Conservation (phyloP, 2,888 invertebrate genomes). For the Perithous albicinctus region DNA sequence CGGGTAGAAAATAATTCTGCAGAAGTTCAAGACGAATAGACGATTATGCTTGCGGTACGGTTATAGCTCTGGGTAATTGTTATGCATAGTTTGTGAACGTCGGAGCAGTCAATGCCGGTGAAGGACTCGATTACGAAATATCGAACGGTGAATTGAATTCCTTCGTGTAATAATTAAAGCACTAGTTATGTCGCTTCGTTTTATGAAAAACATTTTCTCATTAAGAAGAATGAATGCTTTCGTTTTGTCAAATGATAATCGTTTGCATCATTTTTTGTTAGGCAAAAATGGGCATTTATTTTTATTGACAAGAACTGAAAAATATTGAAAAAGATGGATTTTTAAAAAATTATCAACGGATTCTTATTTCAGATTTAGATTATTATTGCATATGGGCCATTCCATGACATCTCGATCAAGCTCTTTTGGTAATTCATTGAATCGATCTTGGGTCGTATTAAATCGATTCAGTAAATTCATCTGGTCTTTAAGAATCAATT, state of each 20-base stretch:
- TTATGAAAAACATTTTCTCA: not conserved
- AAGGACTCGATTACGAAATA: conserved; percentile 13
- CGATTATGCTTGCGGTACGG: not conserved
- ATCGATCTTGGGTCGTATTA: no score
- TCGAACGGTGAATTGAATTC: conserved; percentile 25
- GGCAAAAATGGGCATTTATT: no score
- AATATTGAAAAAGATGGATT: no score
- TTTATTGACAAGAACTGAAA: no score
- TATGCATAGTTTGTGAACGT: conserved; percentile 5
- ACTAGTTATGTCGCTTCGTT: not conserved
- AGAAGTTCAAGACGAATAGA: not conserved
- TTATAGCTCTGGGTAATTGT: conserved; percentile 7
- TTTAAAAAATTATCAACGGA: no score
- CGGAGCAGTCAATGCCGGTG: not conserved
- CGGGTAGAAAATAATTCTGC: not conserved
- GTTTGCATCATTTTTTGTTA: not conserved
- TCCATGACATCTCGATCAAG: no score
- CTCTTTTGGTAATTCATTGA: no score
- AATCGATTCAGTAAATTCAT: no score
- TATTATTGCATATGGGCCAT: no score
- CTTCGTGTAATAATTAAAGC: not conserved
- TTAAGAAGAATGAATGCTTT: not conserved
- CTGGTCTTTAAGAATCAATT: no score
- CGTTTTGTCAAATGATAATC: not conserved
- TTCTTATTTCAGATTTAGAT: no score